phyloP scores from a whole-genome alignment of 35 echinoderm and acorn worm genomes.

The Amphiura filiformis region DNA sequence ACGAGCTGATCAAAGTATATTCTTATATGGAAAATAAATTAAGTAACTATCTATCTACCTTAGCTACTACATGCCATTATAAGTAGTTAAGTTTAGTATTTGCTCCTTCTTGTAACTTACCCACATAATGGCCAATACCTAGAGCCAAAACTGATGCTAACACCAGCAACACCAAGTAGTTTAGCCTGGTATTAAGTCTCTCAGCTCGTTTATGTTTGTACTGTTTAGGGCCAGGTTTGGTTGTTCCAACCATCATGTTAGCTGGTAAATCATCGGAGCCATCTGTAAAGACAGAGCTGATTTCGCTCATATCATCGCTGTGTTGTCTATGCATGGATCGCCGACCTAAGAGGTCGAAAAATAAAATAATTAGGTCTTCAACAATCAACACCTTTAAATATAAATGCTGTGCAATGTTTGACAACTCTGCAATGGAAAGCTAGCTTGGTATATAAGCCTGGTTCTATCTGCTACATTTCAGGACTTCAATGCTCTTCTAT shows the following conservation, averaged over 20 bases:
- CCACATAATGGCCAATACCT: constrained; percentile 85
- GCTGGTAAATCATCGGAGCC: constrained; percentile 65
- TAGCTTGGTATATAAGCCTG: no score
- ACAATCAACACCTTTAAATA: no score
- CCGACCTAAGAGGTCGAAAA: not conserved
- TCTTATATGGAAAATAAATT: no score
- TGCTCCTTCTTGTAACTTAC: constrained; percentile 42
- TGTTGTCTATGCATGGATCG: constrained; percentile 18
- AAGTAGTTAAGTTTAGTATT: no score
- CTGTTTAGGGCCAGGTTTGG: constrained; percentile 57
- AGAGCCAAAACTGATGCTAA: constrained; percentile 65
- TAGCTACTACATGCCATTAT: no score
- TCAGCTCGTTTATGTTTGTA: constrained; percentile 79
- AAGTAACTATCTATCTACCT: no score
- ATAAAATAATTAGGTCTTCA: no score
- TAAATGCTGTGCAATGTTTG: no score
- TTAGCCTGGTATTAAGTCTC: constrained; percentile 71
- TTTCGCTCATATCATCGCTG: constrained; percentile 46
- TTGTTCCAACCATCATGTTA: constrained; percentile 71
- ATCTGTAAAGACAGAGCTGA: constrained; percentile 44
- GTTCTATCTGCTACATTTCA: no score
- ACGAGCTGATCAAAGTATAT: no score
- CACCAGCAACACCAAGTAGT: constrained; percentile 44
- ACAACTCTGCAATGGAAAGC: no score
- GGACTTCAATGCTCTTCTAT: no score